phyloP scores from a whole-genome alignment of 2,888 invertebrate genomes.

The Eilema sororculum region DNA sequence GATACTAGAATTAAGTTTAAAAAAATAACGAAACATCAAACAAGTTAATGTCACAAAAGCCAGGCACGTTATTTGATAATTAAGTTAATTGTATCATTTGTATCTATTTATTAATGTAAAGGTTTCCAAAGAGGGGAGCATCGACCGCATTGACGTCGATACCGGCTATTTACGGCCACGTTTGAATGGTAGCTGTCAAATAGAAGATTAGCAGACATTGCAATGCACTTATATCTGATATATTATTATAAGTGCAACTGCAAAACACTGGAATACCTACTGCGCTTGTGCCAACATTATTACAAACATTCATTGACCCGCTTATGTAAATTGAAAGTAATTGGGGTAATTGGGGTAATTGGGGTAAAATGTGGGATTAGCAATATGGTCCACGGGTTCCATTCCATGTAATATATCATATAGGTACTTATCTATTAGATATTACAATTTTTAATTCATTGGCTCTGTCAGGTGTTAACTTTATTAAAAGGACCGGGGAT shows the following conservation, averaged over 20 bases:
- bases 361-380: constrained; percentile 27
- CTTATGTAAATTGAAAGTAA: constrained; percentile 58
- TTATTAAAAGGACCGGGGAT: no score
- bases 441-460: not conserved
- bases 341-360: constrained; percentile 57
- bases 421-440: no score
- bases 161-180: constrained; percentile 71
- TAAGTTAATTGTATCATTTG: constrained; percentile 13
- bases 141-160: constrained; percentile 72
- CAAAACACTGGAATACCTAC: constrained; percentile 41
- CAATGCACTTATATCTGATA: constrained; percentile 62
- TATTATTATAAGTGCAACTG: constrained; percentile 39
- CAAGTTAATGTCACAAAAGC: not conserved
- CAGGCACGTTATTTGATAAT: constrained; percentile 7
- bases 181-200: constrained; percentile 75
- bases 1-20: not conserved
- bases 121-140: constrained; percentile 61
- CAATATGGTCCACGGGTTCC: not conserved
- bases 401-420: not conserved
- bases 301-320: constrained; percentile 57
- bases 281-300: constrained; percentile 37
- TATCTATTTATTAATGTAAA: constrained; percentile 18
- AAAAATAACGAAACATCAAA: not conserved
- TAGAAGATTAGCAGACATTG: constrained; percentile 67
- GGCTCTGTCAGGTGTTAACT: no score